phyloP scores from a whole-genome alignment of 2,888 invertebrate species.

The Lathronympha strigana region DNA sequence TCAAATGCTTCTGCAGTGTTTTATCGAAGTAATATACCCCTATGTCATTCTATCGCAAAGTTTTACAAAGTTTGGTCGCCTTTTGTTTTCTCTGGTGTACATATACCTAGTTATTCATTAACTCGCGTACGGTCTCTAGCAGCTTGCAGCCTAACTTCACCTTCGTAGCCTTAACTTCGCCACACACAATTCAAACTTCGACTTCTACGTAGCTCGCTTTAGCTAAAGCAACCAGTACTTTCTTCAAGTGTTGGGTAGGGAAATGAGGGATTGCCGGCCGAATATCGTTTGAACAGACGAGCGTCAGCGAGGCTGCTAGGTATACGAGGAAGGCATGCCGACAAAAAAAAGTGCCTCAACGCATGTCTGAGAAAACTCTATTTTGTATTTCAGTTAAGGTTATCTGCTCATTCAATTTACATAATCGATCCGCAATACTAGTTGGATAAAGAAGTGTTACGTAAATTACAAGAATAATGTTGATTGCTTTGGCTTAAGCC shows the following conservation, averaged over 20 bases:
- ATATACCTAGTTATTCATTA: constrained; percentile 60
- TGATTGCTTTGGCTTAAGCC: constrained; percentile 42
- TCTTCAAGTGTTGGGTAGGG: background rate
- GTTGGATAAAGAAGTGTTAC: constrained; percentile 37
- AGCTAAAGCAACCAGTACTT: constrained; percentile 29
- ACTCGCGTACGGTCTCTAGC: constrained; percentile 58
- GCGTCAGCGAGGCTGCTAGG: background rate
- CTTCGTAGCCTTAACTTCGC: constrained; percentile 66
- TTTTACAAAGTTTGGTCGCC: constrained; percentile 26
- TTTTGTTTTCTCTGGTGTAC: constrained; percentile 39
- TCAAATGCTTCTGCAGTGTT: too few species aligned
- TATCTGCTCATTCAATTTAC: constrained; percentile 44
- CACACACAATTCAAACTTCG: constrained; percentile 55
- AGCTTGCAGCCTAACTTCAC: constrained; percentile 64
- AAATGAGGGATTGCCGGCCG: background rate
- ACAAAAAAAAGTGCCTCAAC: background rate
- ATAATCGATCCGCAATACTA: constrained; percentile 45
- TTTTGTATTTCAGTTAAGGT: constrained; percentile 17
- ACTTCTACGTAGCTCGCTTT: constrained; percentile 55
- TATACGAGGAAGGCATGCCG: background rate
- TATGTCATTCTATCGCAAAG: constrained; percentile 10
- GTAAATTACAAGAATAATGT: constrained; percentile 37
- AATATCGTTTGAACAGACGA: background rate
- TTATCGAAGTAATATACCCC: background rate
- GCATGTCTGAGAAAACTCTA: background rate